Conservation (phyloP, 2,797 vertebrate genomes). For the Chaetodon trifasciatus region DNA sequence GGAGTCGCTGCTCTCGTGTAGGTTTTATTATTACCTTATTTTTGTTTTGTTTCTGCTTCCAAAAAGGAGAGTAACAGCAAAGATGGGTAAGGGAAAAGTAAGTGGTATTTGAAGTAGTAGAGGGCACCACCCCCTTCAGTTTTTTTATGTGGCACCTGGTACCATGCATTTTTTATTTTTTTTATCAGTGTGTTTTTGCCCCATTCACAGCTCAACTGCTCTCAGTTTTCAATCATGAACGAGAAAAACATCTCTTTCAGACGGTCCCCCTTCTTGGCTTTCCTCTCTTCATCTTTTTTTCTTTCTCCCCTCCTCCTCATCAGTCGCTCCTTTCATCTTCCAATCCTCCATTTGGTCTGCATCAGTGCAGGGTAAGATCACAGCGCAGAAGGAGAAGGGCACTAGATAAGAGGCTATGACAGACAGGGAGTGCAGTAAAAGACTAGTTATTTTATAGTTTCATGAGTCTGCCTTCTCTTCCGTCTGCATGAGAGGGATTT, state of each 20-base stretch:
- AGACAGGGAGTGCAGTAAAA: conserved; percentile 66
- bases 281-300: conserved; percentile 40
- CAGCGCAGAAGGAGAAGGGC: conserved; percentile 53
- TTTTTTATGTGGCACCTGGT: conserved; percentile 33
- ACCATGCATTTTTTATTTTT: conserved; percentile 16
- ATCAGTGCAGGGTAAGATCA: conserved; percentile 74
- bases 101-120: conserved; percentile 8
- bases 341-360: conserved; percentile 78
- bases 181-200: conserved; percentile 18
- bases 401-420: conserved; percentile 73
- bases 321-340: conserved; percentile 73
- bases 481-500: conserved; percentile 63
- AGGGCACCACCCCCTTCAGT: conserved; percentile 1
- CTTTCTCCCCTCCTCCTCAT: conserved; percentile 52
- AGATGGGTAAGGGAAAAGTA: neutral
- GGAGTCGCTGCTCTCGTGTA: conserved; percentile 15
- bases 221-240: conserved; percentile 58
- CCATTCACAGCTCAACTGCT: conserved; percentile 40
- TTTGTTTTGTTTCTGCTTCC: conserved; percentile 7
- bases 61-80: neutral
- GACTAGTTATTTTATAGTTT: conserved; percentile 68
- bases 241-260: conserved; percentile 62
- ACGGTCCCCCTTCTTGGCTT: conserved; percentile 47
- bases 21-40: conserved; percentile 5
- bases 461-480: conserved; percentile 62